Conservation (phyloP, 2,888 invertebrate species). For the Cistogaster globosa region DNA sequence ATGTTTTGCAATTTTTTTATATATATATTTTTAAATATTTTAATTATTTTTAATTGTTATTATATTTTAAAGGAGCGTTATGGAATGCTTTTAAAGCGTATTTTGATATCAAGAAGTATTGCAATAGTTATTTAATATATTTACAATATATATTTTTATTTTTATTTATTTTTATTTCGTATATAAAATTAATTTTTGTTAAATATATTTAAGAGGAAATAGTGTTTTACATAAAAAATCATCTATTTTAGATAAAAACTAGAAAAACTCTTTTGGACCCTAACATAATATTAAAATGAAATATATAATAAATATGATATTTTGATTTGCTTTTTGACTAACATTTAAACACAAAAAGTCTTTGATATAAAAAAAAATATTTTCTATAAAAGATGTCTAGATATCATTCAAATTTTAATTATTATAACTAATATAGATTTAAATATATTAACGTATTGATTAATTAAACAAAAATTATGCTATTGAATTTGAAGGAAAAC, state of each 20-base stretch:
- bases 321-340: too few species aligned
- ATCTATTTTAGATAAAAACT: neutral
- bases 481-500: too few species aligned
- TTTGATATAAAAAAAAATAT: too few species aligned
- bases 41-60: neutral
- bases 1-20: constrained; percentile 27
- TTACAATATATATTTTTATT: constrained; percentile 38
- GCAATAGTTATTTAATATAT: constrained; percentile 35
- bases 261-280: constrained; percentile 30
- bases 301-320: neutral
- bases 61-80: constrained; percentile 23
- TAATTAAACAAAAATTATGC: too few species aligned
- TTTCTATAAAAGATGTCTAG: too few species aligned
- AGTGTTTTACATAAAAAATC: neutral
- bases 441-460: too few species aligned
- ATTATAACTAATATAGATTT: too few species aligned
- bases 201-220: constrained; percentile 1
- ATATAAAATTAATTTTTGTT: constrained; percentile 15
- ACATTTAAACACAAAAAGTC: too few species aligned
- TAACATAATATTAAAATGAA: neutral
- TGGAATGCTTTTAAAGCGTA: constrained; percentile 59
- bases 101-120: constrained; percentile 47
- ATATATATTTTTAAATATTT: neutral
- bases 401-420: too few species aligned
- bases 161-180: neutral